phyloP scores from a whole-genome alignment of 2,797 vertebrate species.

The Cottoperca gobio region DNA sequence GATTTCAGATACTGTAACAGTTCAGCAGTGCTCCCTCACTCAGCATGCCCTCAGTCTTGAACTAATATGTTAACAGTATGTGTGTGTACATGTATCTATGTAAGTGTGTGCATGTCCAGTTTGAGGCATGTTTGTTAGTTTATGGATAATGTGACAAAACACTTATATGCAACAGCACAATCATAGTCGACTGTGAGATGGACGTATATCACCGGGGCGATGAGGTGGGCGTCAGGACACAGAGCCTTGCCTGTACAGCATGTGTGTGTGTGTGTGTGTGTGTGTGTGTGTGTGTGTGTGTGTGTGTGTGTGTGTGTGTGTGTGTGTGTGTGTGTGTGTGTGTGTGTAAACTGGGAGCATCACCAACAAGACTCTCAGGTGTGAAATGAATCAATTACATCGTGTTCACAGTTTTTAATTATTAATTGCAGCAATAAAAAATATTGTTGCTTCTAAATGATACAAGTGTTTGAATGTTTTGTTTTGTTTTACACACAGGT shows the following conservation, averaged over 20 bases:
- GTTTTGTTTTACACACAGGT: neutral
- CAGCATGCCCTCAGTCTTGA: conserved; percentile 19
- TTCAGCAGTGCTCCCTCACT: conserved; percentile 15
- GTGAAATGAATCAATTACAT: conserved; percentile 42
- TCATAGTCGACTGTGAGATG: too few relatives aligned
- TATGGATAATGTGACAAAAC: conserved; percentile 12
- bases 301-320: conserved; percentile 11
- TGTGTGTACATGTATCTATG: conserved; percentile 4
- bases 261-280: conserved; percentile 16
- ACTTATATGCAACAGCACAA: conserved; percentile 14
- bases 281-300: too few relatives aligned
- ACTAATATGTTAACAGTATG: conserved; percentile 28
- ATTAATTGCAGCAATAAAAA: conserved; percentile 25
- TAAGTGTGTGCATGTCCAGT: neutral
- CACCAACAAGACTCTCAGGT: conserved; percentile 17
- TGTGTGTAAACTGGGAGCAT: neutral
- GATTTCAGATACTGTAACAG: conserved; percentile 48
- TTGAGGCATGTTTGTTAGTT: conserved; percentile 8
- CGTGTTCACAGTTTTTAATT: conserved; percentile 7
- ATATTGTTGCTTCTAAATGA: conserved; percentile 15
- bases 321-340: too few relatives aligned
- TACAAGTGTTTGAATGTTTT: neutral
- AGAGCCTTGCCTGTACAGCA: neutral
- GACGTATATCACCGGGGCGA: conserved; percentile 22
- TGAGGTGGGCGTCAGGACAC: neutral